These are phyloP conservation scores for Tyrannus savana DNA, from an alignment of 2,113 vertebrate genomes.

Conservation along the genomic window DNA sequence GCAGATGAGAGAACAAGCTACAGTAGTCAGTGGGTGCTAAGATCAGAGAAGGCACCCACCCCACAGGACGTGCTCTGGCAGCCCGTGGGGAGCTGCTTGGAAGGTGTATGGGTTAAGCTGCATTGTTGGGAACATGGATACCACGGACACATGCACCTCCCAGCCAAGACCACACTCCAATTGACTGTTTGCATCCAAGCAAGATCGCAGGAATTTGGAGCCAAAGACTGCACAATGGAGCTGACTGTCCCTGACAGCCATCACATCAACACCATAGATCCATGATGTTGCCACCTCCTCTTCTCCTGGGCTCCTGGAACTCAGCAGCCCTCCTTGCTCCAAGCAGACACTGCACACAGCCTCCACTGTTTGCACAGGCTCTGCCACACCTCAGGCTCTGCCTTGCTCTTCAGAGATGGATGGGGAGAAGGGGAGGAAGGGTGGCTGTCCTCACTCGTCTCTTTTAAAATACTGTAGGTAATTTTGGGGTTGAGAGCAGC, in stretches of 20 bases:
- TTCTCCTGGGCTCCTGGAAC: background rate
- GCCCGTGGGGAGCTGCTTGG: background rate
- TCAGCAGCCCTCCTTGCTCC: background rate
- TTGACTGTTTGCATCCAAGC: background rate
- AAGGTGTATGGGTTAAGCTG: fast-evolving
- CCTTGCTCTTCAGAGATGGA: background rate
- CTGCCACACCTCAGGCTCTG: background rate
- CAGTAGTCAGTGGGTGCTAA: background rate
- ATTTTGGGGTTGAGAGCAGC: background rate
- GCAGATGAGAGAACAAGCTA: background rate
- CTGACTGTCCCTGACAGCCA: background rate
- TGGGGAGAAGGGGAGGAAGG: background rate
- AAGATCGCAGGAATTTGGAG: background rate
- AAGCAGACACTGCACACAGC: background rate
- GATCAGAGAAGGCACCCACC: background rate
- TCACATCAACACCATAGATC: too few relatives aligned
- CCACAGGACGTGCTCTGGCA: background rate
- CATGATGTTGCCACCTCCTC: too few relatives aligned
- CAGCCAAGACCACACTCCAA: background rate
- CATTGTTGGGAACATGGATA: fast-evolving
- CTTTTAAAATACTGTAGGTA: background rate
- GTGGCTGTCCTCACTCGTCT: background rate
- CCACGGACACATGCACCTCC: fast-evolving
- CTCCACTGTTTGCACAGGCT: fast-evolving
- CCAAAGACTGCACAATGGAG: background rate